Evolutionary conservation across 2,113 vertebrate genomes (phyloP).

Genomic region (Proteles cristata): DNA sequence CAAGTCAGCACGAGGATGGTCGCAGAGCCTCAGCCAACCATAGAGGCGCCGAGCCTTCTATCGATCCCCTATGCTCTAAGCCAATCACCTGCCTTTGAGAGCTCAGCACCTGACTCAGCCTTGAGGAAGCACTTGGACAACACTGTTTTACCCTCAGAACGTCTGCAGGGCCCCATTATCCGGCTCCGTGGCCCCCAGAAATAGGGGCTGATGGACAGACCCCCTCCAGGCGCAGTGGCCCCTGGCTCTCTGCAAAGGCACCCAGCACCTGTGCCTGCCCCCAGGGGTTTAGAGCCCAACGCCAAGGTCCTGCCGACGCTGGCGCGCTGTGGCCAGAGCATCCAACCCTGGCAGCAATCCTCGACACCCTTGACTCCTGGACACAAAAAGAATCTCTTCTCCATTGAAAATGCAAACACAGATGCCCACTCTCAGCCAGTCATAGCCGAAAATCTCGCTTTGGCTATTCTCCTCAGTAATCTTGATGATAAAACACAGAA

Average conservation of each 20-base stretch:
- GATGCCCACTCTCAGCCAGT: background rate
- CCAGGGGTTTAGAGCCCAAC: background rate
- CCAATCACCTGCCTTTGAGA: no score
- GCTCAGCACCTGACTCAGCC: background rate
- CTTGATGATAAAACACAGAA: background rate
- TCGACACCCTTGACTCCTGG: no score
- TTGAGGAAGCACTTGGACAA: no score
- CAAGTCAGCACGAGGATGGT: no score
- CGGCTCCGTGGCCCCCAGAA: background rate
- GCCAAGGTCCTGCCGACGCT: background rate
- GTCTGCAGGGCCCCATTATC: background rate
- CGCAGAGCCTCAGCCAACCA: fast-evolving
- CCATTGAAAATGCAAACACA: background rate
- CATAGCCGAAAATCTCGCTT: background rate
- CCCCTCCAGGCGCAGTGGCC: fast-evolving
- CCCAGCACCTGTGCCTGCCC: no score
- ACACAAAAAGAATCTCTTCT: background rate
- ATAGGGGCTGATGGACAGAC: background rate
- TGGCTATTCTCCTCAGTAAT: background rate
- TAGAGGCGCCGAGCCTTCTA: fast-evolving
- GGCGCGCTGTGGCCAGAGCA: no score
- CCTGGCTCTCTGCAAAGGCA: background rate
- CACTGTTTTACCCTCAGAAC: background rate
- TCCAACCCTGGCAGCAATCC: background rate
- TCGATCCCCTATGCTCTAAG: background rate